Evolutionary conservation across 1,140 invertebrate genomes (phyloP).

Genomic region (Cydia amplana): DNA sequence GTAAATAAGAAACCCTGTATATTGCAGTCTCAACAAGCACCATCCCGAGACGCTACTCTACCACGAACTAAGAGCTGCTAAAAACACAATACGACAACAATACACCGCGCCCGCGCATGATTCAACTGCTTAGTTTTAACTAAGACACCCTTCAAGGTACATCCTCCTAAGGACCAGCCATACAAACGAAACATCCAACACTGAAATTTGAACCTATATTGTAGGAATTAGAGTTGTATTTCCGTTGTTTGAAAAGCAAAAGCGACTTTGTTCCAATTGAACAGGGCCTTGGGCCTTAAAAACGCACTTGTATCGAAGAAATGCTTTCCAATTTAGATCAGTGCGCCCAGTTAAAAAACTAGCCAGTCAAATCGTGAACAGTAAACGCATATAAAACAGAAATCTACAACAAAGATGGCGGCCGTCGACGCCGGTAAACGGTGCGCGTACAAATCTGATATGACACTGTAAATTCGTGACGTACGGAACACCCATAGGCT

Average conservation of each 20-base stretch:
- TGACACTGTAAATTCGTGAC: constrained; percentile 67
- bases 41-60: neutral
- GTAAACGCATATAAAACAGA: neutral
- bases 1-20: neutral
- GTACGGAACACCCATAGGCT: constrained; percentile 38
- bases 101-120: neutral
- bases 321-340: neutral
- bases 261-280: too few species aligned
- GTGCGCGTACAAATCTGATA: constrained; percentile 56
- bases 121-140: neutral
- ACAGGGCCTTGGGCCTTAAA: too few species aligned
- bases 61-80: neutral
- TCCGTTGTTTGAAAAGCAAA: too few species aligned
- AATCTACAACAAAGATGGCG: neutral
- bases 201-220: too few species aligned
- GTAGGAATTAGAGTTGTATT: too few species aligned
- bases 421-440: neutral
- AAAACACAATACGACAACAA: neutral
- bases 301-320: too few species aligned
- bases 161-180: too few species aligned
- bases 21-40: neutral
- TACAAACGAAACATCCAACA: too few species aligned
- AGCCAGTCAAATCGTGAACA: neutral
- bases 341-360: neutral
- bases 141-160: neutral